Conservation (phyloP, 1,140 invertebrate genomes). For the Xylocopa sonorina region DNA sequence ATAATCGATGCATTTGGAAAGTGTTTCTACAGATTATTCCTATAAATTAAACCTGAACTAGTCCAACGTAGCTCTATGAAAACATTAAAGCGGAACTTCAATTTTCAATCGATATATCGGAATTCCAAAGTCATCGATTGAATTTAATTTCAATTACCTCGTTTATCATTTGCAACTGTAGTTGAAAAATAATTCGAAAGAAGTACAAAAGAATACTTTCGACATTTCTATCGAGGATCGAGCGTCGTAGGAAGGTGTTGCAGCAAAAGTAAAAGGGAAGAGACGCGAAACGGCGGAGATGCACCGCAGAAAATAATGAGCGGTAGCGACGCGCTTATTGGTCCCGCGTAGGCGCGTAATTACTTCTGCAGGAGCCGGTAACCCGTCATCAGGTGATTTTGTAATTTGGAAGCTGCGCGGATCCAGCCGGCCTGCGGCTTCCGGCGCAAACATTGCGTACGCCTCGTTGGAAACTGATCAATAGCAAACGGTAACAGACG, state of each 20-base stretch:
- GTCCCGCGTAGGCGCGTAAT: conserved; percentile 67
- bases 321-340: conserved; percentile 62
- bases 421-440: conserved; percentile 38
- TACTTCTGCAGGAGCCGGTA: conserved; percentile 60
- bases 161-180: too few species aligned
- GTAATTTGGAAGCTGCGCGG: conserved; percentile 72
- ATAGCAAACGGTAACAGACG: conserved; percentile 40
- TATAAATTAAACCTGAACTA: not conserved
- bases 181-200: not conserved
- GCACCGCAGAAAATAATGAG: conserved; percentile 54
- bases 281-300: conserved; percentile 28
- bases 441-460: conserved; percentile 32
- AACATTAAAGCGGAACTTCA: too few species aligned
- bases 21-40: not conserved
- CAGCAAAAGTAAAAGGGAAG: not conserved
- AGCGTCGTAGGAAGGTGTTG: not conserved
- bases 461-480: conserved; percentile 31
- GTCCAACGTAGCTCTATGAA: not conserved
- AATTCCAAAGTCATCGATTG: too few species aligned
- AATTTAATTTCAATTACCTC: too few species aligned
- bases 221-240: not conserved
- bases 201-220: not conserved
- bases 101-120: not conserved
- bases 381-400: conserved; percentile 75
- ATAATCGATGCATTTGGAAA: not conserved